phyloP scores from a whole-genome alignment of 2,113 vertebrate genomes.

The Eupsittula cactorum region DNA sequence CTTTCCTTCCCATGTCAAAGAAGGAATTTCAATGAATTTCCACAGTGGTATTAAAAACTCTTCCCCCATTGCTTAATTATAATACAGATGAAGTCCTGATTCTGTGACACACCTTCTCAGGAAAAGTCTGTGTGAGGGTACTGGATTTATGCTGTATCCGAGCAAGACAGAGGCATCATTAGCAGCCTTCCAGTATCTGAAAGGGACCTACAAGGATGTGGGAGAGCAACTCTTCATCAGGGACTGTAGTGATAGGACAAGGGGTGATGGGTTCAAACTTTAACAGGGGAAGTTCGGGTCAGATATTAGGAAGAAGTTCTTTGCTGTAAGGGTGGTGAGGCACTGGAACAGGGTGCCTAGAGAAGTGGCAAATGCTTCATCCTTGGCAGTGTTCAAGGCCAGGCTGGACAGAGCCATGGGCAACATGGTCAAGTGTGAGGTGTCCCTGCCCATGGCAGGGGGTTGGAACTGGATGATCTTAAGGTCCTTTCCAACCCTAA shows the following conservation, averaged over 20 bases:
- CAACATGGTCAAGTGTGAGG: not conserved
- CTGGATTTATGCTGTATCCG: not conserved
- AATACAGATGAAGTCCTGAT: rapidly evolving
- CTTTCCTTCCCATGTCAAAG: not conserved
- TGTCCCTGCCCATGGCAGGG: not conserved
- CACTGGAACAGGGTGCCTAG: not conserved
- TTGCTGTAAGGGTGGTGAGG: not conserved
- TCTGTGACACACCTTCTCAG: not conserved
- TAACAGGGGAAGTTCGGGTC: not conserved
- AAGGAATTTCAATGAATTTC: not conserved
- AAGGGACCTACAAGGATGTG: not conserved
- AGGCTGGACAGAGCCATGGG: not conserved
- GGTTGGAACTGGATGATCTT: not conserved
- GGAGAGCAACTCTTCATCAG: not conserved
- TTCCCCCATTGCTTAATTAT: not conserved
- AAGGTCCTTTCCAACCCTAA: not conserved
- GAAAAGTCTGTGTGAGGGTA: not conserved
- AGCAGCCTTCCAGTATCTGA: not conserved
- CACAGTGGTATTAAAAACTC: not conserved
- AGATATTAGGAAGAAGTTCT: not conserved
- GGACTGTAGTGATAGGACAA: not conserved
- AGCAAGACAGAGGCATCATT: not conserved
- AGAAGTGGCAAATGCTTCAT: not conserved
- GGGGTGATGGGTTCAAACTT: not conserved
- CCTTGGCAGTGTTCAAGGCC: not conserved